Evolutionary conservation across 2,113 vertebrate species (phyloP), one percentile per base, ranked within the genome.

Genomic region (Cyphomyrus discorhynchus): DNA sequence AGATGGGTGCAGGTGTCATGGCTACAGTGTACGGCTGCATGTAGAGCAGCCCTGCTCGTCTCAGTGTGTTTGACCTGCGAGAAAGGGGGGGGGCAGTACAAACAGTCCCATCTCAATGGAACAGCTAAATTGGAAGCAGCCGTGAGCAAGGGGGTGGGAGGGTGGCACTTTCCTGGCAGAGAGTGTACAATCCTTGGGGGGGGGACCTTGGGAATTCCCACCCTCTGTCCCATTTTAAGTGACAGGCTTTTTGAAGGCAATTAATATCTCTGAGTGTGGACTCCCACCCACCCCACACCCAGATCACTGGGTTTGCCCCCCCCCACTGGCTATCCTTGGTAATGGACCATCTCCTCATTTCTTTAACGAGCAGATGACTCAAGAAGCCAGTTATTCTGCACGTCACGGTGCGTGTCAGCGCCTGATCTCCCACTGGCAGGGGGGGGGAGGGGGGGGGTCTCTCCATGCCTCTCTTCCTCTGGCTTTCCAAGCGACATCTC

Each of bases 351-450:
- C 35, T 85, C 80, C 77, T 13, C 45, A 9, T 17, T 6, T 88
- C 52, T 24, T 47, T 66, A 58, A 47, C 7, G 1, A 10, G 21
- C 49, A 8, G 53, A 77, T 87, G 45, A 80, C 74, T 86, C 19
- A 77, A n/a, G 91, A 91, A 92, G 82, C 90, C 91, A n/a, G 56
- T 58, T n/a, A n/a, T 89, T 90, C 92, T 91, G 92, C 11, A 17
- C 31, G 50, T 93, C 92, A 92, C 91, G 83, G 92, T 92, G 93
- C 89, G 88, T 92, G 92, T 93, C 35, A 62, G 80, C 47, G 90
- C 17, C 82, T 50, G 19, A 89, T 89, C 39, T 89, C 24, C 42
- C 42, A 24, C 46, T 21, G 42, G n/a, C n/a, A n/a, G n/a, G n/a
- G 19, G 45, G 39, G 80, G 8, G 42, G 21, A 7, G 17, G 52